Evolutionary conservation across 2,797 vertebrate species (phyloP).

Genomic region (Cetoscarus ocellatus): DNA sequence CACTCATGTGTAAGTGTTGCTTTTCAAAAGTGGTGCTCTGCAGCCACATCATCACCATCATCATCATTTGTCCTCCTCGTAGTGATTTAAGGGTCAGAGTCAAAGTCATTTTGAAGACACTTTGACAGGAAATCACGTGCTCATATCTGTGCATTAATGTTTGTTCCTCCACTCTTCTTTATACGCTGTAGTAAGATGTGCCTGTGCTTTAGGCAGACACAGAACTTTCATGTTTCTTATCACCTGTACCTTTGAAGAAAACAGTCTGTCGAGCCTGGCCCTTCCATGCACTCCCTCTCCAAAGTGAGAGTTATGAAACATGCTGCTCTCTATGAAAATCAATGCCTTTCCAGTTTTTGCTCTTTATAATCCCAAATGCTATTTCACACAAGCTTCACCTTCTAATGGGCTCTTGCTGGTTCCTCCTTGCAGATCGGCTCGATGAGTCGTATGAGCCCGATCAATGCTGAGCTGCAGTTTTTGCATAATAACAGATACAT

Average conservation of each 20-base stretch:
- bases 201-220: conserved; percentile 18
- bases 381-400: conserved; percentile 41
- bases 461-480: neutral
- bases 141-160: conserved; percentile 38
- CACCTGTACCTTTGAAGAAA: conserved; percentile 34
- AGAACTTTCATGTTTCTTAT: conserved; percentile 39
- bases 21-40: conserved; percentile 56
- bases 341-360: conserved; percentile 47
- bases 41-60: conserved; percentile 55
- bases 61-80: conserved; percentile 27
- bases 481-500: neutral
- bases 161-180: neutral
- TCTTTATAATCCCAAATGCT: conserved; percentile 36
- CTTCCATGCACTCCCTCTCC: conserved; percentile 21
- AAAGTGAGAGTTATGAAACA: conserved; percentile 19
- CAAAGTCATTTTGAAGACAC: conserved; percentile 65
- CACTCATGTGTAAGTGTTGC: conserved; percentile 49
- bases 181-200: conserved; percentile 17
- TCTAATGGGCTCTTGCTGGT: conserved; percentile 13
- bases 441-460: conserved; percentile 25
- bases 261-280: conserved; percentile 25
- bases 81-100: conserved; percentile 60
- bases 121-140: conserved; percentile 39
- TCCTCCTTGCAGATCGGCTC: conserved; percentile 20
- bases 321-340: conserved; percentile 42